These are phyloP conservation scores for Porites evermanni DNA, from an alignment of 92 coral and sea anemone genomes.

Conservation along the genomic window DNA sequence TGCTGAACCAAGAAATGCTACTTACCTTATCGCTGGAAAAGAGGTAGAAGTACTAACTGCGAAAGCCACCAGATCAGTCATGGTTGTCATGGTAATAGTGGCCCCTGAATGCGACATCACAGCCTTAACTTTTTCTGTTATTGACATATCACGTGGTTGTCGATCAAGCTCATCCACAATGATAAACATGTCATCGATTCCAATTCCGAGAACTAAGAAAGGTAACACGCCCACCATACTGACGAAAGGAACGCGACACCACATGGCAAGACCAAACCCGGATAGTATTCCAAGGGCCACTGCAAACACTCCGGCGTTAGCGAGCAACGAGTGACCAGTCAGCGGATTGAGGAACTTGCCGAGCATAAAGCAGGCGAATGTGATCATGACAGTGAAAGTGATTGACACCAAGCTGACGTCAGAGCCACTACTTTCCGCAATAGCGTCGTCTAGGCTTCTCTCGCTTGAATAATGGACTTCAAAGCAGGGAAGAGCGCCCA, in stretches of 20 bases:
- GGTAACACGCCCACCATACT: slow-evolving; percentile 83
- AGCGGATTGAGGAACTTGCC: slow-evolving; percentile 83
- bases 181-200: slow-evolving; percentile 93
- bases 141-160: slow-evolving; percentile 62
- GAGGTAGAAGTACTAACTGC: slow-evolving; percentile 89
- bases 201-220: slow-evolving; percentile 84
- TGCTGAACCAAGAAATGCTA: too few species aligned
- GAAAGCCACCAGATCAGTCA: slow-evolving; percentile 92
- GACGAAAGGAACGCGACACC: slow-evolving; percentile 70
- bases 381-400: slow-evolving; percentile 82
- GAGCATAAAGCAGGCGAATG: slow-evolving; percentile 76
- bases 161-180: slow-evolving; percentile 90
- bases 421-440: slow-evolving; percentile 81
- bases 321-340: slow-evolving; percentile 84
- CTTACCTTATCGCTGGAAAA: slow-evolving; percentile 78
- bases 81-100: slow-evolving; percentile 95
- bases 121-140: slow-evolving; percentile 67
- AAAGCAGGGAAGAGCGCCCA: slow-evolving; percentile 50
- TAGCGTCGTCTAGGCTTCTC: slow-evolving; percentile 85
- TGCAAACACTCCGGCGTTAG: slow-evolving; percentile 83
- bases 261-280: slow-evolving; percentile 84
- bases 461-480: slow-evolving; percentile 66
- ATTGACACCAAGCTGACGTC: slow-evolving; percentile 77
- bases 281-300: slow-evolving; percentile 88
- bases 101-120: slow-evolving; percentile 89